phyloP scores from a whole-genome alignment of 30 jellyfish, hydroid and myxozoan species.

The Cassiopea xamachana region DNA sequence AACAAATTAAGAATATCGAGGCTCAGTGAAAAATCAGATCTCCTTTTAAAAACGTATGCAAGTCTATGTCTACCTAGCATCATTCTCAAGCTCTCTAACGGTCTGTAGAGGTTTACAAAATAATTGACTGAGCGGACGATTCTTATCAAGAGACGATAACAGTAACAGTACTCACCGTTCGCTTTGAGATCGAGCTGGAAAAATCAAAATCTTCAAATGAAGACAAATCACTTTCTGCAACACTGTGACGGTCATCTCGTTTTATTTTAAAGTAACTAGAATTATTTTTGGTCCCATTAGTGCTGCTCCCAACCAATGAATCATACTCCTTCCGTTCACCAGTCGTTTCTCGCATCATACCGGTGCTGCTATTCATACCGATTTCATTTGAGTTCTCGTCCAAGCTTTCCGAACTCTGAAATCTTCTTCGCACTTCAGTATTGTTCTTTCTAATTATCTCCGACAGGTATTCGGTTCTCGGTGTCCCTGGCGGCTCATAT shows the following conservation, averaged over 20 bases:
- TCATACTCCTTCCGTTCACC: background rate
- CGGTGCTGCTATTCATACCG: background rate
- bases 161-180: slow-evolving; percentile 7
- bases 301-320: background rate
- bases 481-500: slow-evolving; percentile 31
- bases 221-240: slow-evolving; percentile 63
- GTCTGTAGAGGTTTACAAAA: no score
- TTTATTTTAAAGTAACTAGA: background rate
- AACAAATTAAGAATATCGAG: no score
- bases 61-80: no score
- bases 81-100: no score
- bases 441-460: slow-evolving; percentile 59
- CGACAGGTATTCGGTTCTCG: slow-evolving; percentile 65
- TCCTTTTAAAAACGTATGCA: no score
- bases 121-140: no score
- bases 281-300: background rate
- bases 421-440: slow-evolving; percentile 45
- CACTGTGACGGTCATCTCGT: background rate
- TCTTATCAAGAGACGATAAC: background rate
- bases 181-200: slow-evolving; percentile 45
- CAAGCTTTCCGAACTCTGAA: slow-evolving; percentile 20
- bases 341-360: background rate
- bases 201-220: slow-evolving; percentile 67
- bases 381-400: slow-evolving; percentile 13
- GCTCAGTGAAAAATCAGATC: no score